phyloP scores from a whole-genome alignment of 2,113 vertebrate species.

The Uria aalge region DNA sequence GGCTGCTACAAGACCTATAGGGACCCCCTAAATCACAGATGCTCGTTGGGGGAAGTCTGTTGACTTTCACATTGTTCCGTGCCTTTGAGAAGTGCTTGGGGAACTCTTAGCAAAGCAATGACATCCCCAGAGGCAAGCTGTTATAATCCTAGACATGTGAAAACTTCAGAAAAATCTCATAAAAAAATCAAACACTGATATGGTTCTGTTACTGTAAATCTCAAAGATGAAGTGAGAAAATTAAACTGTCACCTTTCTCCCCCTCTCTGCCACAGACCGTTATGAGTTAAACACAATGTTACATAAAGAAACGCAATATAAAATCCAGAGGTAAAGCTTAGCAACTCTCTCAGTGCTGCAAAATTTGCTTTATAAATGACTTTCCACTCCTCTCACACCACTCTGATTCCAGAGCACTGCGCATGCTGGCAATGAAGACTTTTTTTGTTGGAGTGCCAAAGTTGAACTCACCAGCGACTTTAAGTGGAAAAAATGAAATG shows the following conservation, averaged over 20 bases:
- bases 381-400: not conserved
- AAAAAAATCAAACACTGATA: not conserved
- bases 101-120: not conserved
- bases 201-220: not conserved
- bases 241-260: not conserved
- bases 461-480: not conserved
- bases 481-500: constrained; percentile 8
- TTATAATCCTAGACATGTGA: not conserved
- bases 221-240: not conserved
- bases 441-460: constrained; percentile 8
- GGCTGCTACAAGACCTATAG: not conserved
- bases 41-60: not conserved
- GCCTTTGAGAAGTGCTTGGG: not conserved
- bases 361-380: not conserved
- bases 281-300: not conserved
- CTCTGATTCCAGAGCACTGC: not conserved
- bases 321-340: not conserved
- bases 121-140: not conserved
- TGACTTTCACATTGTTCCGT: not conserved
- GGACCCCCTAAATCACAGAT: not conserved
- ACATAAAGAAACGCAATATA: not conserved
- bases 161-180: not conserved
- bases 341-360: not conserved
- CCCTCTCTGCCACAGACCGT: not conserved
- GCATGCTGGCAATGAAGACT: not conserved